These are phyloP conservation scores for Drosophila aldrichi DNA, from an alignment of 2,888 invertebrate species.

Conservation along the genomic window DNA sequence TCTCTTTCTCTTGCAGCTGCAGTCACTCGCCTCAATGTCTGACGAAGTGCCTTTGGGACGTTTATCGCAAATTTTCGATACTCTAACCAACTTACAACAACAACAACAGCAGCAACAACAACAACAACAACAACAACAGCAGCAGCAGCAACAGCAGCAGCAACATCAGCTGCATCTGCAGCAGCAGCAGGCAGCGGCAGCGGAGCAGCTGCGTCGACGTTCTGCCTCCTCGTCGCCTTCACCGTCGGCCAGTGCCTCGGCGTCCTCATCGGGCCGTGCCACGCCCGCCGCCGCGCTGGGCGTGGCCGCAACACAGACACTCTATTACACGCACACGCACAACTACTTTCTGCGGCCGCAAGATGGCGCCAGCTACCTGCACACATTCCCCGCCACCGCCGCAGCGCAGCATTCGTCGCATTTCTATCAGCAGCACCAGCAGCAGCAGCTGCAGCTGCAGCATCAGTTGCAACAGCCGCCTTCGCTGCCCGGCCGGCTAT, in stretches of 20 bases:
- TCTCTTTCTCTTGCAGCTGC: constrained; percentile 27
- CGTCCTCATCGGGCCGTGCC: constrained; percentile 73
- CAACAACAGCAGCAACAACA: constrained; percentile 86
- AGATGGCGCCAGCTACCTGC: constrained; percentile 76
- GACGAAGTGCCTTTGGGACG: constrained; percentile 90
- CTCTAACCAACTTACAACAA: constrained; percentile 90
- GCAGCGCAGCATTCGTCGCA: constrained; percentile 72
- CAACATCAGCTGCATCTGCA: constrained; percentile 57
- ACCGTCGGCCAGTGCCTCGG: constrained; percentile 64
- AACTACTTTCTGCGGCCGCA: constrained; percentile 78
- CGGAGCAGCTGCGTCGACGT: constrained; percentile 57
- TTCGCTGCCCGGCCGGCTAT: constrained; percentile 49
- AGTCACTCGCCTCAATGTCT: constrained; percentile 86
- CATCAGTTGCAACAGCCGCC: constrained; percentile 67
- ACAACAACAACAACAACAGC: constrained; percentile 75
- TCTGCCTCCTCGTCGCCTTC: constrained; percentile 76
- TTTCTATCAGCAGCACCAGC: constrained; percentile 59
- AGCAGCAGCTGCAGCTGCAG: constrained; percentile 51
- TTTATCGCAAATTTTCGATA: constrained; percentile 93
- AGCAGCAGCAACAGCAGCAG: constrained; percentile 55
- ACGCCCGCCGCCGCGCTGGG: constrained; percentile 69
- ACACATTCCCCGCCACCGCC: constrained; percentile 83
- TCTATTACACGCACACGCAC: constrained; percentile 68
- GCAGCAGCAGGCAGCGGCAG: constrained; percentile 77
- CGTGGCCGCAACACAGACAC: constrained; percentile 61